These are phyloP conservation scores for Trachelus tabidus DNA, from an alignment of 2,888 invertebrate genomes.

Conservation along the genomic window DNA sequence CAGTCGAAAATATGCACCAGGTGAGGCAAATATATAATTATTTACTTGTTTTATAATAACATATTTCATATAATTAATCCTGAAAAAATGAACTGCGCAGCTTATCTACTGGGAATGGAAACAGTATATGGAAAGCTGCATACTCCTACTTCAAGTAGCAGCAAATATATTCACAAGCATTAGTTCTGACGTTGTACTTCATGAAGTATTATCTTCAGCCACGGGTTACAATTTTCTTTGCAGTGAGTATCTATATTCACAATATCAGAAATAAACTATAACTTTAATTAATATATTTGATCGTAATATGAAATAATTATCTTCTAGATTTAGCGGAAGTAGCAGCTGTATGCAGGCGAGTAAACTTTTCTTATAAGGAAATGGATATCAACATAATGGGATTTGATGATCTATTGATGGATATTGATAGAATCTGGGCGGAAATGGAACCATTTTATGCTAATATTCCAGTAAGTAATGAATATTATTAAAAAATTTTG, in stretches of 20 bases:
- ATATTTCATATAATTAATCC: not conserved
- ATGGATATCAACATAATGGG: conserved; percentile 63
- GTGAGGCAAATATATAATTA: conserved; percentile 29
- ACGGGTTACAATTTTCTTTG: conserved; percentile 69
- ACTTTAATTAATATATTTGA: not conserved
- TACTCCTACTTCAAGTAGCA: conserved; percentile 68
- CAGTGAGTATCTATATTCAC: conserved; percentile 58
- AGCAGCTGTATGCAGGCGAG: conserved; percentile 65
- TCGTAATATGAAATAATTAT: not conserved
- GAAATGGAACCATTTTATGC: conserved; percentile 65
- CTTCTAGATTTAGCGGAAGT: conserved; percentile 65
- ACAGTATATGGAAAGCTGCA: conserved; percentile 68
- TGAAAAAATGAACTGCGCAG: conserved; percentile 30
- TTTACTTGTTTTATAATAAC: not conserved
- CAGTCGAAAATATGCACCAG: conserved; percentile 56
- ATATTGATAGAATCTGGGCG: conserved; percentile 65
- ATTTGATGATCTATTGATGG: conserved; percentile 62
- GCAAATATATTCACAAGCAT: conserved; percentile 69
- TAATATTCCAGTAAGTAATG: conserved; percentile 58
- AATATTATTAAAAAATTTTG: not conserved
- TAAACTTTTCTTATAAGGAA: conserved; percentile 65
- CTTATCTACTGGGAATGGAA: conserved; percentile 64
- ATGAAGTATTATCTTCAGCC: conserved; percentile 69
- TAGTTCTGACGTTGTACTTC: conserved; percentile 68
- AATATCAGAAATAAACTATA: conserved; percentile 6